phyloP scores from a whole-genome alignment of 64 coral and sea anemone species.

The Porites lutea region DNA sequence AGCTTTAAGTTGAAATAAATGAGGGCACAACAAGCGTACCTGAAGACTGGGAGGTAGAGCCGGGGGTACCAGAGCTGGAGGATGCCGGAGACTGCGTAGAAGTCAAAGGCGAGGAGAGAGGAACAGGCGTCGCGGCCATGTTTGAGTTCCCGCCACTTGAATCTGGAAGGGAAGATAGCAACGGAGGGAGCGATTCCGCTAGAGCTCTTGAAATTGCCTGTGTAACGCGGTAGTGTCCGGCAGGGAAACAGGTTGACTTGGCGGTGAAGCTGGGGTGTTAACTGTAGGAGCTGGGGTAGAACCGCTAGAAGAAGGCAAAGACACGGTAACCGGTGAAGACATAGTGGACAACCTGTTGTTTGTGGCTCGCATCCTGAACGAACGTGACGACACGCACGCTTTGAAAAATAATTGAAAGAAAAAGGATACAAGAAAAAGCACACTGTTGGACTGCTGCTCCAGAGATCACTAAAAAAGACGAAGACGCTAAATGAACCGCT shows the following conservation, averaged over 20 bases:
- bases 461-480: too few species aligned
- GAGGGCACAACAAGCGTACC: slow-evolving; percentile 10
- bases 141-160: neutral
- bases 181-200: neutral
- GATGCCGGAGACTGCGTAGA: neutral
- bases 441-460: too few species aligned
- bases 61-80: neutral
- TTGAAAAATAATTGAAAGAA: too few species aligned
- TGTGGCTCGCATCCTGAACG: too few species aligned
- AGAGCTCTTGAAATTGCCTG: neutral
- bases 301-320: too few species aligned
- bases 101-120: neutral
- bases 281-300: too few species aligned
- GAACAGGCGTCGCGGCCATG: neutral
- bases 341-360: too few species aligned
- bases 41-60: neutral
- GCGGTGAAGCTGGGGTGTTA: neutral
- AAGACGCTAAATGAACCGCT: too few species aligned
- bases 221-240: neutral
- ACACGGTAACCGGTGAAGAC: too few species aligned
- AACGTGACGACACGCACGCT: too few species aligned
- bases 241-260: neutral
- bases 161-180: neutral
- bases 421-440: too few species aligned
- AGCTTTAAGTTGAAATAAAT: slow-evolving; percentile 7